These are phyloP conservation scores for Daphoenositta chrysoptera DNA, from an alignment of 2,113 vertebrate species.

Conservation along the genomic window DNA sequence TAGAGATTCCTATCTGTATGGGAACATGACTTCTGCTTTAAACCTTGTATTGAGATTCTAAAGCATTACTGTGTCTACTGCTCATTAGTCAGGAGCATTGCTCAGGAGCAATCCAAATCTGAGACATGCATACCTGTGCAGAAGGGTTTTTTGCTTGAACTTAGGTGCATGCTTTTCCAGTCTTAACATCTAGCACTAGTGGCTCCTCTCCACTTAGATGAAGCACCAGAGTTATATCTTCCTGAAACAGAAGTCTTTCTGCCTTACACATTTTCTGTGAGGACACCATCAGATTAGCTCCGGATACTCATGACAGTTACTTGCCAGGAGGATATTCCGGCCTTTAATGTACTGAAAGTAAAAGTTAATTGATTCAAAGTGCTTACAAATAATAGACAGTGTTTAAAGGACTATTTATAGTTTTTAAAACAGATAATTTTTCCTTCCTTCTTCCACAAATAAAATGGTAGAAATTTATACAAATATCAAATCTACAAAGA, in stretches of 20 bases:
- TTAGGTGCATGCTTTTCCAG: background rate
- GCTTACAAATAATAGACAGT: background rate
- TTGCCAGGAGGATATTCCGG: background rate
- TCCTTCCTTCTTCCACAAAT: background rate
- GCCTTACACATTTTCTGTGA: background rate
- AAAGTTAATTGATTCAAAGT: background rate
- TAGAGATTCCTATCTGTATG: background rate
- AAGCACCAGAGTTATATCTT: background rate
- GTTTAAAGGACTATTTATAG: background rate
- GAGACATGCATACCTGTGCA: background rate
- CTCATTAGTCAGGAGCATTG: background rate
- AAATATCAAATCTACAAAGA: background rate
- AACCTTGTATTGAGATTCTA: background rate
- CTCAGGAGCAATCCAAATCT: background rate
- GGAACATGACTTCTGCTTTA: background rate
- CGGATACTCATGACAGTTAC: background rate
- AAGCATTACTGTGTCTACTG: too few species aligned
- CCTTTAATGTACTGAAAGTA: background rate
- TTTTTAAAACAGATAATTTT: background rate
- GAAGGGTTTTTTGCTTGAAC: background rate
- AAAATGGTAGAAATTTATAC: background rate
- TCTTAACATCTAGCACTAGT: rapidly evolving
- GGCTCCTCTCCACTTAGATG: background rate
- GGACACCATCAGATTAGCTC: background rate
- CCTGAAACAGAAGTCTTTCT: background rate